Conservation (phyloP, 2,113 vertebrate genomes). For the human region GRCh38 chrX:152894001-152894500, state of each 20-base stretch:
- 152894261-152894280: background rate
- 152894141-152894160: background rate
- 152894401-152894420: background rate
- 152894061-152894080: background rate
- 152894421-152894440: slow-evolving; percentile 62
- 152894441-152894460: slow-evolving; percentile 63
- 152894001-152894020: background rate
- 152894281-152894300: background rate
- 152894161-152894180: background rate
- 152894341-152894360: background rate
- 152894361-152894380: background rate
- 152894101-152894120: background rate
- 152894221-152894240: background rate
- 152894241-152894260: background rate
- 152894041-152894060: background rate
- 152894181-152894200: background rate
- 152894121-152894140: background rate
- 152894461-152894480: slow-evolving; percentile 51
- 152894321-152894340: background rate
- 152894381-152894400: background rate
- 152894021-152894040: background rate
- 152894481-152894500: background rate
- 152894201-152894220: background rate
- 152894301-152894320: background rate
- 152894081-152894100: background rate